Evolutionary conservation across 1,140 invertebrate species (phyloP).

Genomic region (Atta colombica): DNA sequence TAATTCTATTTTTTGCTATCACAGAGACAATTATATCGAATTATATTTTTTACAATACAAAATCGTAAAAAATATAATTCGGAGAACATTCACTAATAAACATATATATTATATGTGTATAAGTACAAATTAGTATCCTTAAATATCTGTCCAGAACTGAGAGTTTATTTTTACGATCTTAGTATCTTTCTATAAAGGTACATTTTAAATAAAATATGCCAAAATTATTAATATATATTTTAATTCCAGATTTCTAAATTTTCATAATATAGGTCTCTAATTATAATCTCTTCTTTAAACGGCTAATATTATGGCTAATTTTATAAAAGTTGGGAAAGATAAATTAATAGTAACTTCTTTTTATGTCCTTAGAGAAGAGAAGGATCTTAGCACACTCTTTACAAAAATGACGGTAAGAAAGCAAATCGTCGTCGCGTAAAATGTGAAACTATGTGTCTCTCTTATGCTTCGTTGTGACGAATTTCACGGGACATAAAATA

Average conservation of each 20-base stretch:
- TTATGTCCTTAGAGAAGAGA: constrained; percentile 29
- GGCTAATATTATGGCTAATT: not conserved
- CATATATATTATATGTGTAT: not conserved
- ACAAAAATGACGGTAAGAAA: constrained; percentile 50
- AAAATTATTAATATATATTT: constrained; percentile 13
- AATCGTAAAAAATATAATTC: constrained; percentile 3
- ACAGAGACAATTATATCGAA: too few species aligned
- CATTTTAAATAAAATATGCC: not conserved
- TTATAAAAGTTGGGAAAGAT: constrained; percentile 15
- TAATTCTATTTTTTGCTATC: not conserved
- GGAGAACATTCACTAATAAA: not conserved
- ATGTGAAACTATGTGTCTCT: constrained; percentile 57
- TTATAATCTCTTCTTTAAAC: not conserved
- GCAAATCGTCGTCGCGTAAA: constrained; percentile 72
- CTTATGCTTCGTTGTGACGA: constrained; percentile 67
- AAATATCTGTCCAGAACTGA: not conserved
- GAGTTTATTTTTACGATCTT: not conserved
- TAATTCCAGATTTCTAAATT: not conserved
- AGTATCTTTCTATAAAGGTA: not conserved
- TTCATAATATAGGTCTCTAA: not conserved
- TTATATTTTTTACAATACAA: not conserved
- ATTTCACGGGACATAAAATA: constrained; percentile 76
- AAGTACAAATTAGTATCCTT: not conserved
- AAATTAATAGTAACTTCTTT: constrained; percentile 9
- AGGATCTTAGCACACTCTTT: not conserved